phyloP scores from a whole-genome alignment of 2,888 invertebrate species.

The Strigamia transsilvanica region DNA sequence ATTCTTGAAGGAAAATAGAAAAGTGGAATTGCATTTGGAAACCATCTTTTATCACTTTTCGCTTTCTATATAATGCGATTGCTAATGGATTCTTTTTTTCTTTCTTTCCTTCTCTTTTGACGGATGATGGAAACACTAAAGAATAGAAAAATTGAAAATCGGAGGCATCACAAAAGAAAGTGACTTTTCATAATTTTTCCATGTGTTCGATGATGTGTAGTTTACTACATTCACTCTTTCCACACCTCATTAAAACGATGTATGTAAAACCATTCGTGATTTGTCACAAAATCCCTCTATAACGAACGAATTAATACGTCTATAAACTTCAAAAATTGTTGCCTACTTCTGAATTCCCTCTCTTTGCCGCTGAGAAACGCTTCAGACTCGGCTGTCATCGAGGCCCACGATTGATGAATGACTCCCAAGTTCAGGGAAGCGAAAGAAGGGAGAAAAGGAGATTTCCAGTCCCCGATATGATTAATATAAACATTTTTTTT shows the following conservation, averaged over 20 bases:
- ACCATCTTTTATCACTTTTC: constrained; percentile 30
- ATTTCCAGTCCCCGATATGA: neutral
- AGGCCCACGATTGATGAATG: constrained; percentile 17
- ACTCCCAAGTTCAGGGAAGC: constrained; percentile 8
- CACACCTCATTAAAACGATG: neutral
- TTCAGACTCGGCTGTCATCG: constrained; percentile 6
- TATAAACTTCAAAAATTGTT: neutral
- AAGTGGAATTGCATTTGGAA: constrained; percentile 30
- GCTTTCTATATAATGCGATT: constrained; percentile 21
- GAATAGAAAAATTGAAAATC: neutral
- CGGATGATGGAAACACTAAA: constrained; percentile 25
- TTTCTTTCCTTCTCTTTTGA: neutral
- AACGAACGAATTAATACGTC: neutral
- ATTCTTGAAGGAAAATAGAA: constrained; percentile 30
- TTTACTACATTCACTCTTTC: neutral
- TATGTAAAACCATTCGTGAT: neutral
- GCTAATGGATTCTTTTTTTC: constrained; percentile 10
- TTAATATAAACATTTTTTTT: constrained; percentile 18
- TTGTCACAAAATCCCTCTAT: neutral
- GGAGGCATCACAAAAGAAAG: constrained; percentile 20
- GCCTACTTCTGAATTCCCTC: neutral
- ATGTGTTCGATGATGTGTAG: constrained; percentile 14
- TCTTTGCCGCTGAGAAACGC: neutral
- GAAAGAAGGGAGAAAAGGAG: neutral
- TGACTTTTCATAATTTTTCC: constrained; percentile 25